Base-by-base conservation (phyloP, 2,797 vertebrate genomes). In the Molothrus ater region DNA sequence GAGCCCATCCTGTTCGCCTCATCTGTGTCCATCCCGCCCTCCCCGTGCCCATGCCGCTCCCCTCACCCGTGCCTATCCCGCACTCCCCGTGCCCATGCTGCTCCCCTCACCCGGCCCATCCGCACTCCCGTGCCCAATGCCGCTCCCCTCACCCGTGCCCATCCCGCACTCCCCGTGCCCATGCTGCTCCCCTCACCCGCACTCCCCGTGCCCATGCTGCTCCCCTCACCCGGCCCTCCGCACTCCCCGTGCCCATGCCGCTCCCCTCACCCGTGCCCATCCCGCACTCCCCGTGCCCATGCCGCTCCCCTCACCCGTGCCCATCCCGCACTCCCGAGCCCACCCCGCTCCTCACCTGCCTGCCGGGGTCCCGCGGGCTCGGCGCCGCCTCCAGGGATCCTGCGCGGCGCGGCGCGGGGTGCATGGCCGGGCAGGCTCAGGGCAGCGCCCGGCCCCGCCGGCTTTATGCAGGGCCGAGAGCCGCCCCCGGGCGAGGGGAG, bases 361-460 rank as follows among this genome's bases (percentile, higher is more conserved):
- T 53, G 24, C 20, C 38, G 40, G 98, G 98, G 92, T 99, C 98
- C 95, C 87, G n/a, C 45, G 94, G 88, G 84, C 90, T 26, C 26
- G 78, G 65, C 8, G 36, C 54, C 45, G 98, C 98, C 96, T 99
- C 99, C 96, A 98, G 98, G 32, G 86, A 86, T 7, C 14, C 34
- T 1, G 60, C 91, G 26, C 91, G 79, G 42, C 82, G 86, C 11
- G 80, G 54, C 21, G 60, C 59, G 26, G 93, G 57, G 6, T 93
- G 72, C 92, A 94, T 90, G 64, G 70, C 84, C 66, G 28, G 86
- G 6, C 65, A n/a, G 56, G 59, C 59, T 71, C 14, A 2, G 57
- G 43, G 45, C 38, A 83, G 80, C 10, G 50, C n/a, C 50, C 10
- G 65, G 72, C 51, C 72, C 59, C n/a, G 21, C 73, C 31, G 66